phyloP scores from a whole-genome alignment of 1,140 invertebrate genomes.

The Battus philenor region DNA sequence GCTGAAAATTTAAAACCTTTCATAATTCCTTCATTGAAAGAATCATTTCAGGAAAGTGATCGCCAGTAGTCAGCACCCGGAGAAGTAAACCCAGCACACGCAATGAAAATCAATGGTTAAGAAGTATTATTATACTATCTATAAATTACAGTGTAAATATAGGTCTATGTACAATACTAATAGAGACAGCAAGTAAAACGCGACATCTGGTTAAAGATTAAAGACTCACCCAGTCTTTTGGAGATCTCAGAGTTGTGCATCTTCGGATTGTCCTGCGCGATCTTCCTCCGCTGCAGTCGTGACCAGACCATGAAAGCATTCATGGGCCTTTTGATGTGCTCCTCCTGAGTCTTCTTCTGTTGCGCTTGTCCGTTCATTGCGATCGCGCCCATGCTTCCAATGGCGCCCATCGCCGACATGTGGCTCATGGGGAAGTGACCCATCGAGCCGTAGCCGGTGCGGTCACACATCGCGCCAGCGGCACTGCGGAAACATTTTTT shows the following conservation, averaged over 20 bases:
- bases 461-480: slow-evolving; percentile 74
- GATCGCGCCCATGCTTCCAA: slow-evolving; percentile 63
- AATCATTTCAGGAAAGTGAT: no score
- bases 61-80: no score
- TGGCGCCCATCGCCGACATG: slow-evolving; percentile 67
- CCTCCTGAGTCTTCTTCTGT: slow-evolving; percentile 82
- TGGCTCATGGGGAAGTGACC: slow-evolving; percentile 62
- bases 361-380: slow-evolving; percentile 54
- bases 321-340: slow-evolving; percentile 90
- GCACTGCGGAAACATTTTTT: slow-evolving; percentile 54
- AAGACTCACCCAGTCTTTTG: slow-evolving; percentile 89
- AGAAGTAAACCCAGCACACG: no score
- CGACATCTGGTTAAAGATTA: slow-evolving; percentile 4
- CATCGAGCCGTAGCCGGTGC: slow-evolving; percentile 59
- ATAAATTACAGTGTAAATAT: no score
- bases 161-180: no score
- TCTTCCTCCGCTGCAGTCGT: slow-evolving; percentile 89
- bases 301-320: slow-evolving; percentile 96
- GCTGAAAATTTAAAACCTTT: no score
- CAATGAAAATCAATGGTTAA: no score
- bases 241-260: slow-evolving; percentile 99
- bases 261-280: slow-evolving; percentile 98
- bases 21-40: no score
- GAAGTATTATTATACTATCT: no score
- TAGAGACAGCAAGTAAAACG: no score